Conservation (phyloP, 2,888 invertebrate genomes). For the Micropterix aruncella region DNA sequence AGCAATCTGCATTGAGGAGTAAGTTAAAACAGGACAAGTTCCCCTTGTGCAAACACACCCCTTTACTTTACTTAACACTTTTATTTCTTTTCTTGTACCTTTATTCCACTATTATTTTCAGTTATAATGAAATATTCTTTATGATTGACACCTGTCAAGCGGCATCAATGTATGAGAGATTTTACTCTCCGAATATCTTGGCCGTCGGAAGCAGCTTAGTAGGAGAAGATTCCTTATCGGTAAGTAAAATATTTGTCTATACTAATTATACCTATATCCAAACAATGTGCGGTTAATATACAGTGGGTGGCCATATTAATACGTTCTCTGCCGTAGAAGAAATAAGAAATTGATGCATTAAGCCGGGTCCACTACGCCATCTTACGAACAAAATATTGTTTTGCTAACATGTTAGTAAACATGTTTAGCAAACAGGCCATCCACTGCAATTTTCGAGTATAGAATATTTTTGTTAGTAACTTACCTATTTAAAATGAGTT, state of each 20-base stretch:
- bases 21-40: too few species aligned
- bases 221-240: slow-evolving; percentile 96
- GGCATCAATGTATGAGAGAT: slow-evolving; percentile 94
- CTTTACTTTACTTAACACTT: slow-evolving; percentile 1
- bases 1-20: background rate
- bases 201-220: slow-evolving; percentile 95
- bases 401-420: too few species aligned
- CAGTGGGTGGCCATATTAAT: too few species aligned
- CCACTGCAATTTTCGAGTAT: too few species aligned
- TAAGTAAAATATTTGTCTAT: slow-evolving; percentile 3
- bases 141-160: slow-evolving; percentile 99
- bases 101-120: slow-evolving; percentile 22
- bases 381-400: too few species aligned
- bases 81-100: slow-evolving; percentile 5
- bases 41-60: background rate
- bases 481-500: too few species aligned
- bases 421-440: too few species aligned
- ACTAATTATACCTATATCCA: background rate
- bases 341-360: too few species aligned
- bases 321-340: too few species aligned
- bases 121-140: slow-evolving; percentile 95
- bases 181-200: slow-evolving; percentile 95
- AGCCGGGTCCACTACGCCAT: too few species aligned
- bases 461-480: too few species aligned
- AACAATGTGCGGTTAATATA: background rate